phyloP scores from a whole-genome alignment of 1,140 invertebrate genomes.

The Hydropsyche tenuis region DNA sequence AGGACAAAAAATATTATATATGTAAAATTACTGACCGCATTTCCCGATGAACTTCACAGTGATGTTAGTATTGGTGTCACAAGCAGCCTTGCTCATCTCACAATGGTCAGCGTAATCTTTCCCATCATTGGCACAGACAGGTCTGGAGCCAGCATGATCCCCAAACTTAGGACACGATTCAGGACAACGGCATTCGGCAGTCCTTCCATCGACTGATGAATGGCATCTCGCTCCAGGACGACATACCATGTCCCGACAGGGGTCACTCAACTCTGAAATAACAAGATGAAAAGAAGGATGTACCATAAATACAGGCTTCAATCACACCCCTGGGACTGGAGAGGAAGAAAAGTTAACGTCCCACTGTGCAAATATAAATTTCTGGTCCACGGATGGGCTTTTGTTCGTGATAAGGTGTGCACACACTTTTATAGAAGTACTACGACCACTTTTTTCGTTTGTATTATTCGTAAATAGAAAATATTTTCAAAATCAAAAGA shows the following conservation, averaged over 20 bases:
- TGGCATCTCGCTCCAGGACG: constrained; percentile 78
- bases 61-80: constrained; percentile 75
- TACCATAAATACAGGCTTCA: not conserved
- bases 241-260: constrained; percentile 77
- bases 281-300: constrained; percentile 10
- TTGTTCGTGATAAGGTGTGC: no score
- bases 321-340: constrained; percentile 1
- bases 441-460: no score
- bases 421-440: no score
- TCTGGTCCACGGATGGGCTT: not conserved
- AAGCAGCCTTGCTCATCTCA: constrained; percentile 80
- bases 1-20: not conserved
- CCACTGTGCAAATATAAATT: constrained; percentile 17
- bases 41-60: constrained; percentile 86
- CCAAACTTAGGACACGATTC: constrained; percentile 79
- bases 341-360: not conserved
- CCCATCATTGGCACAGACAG: constrained; percentile 78
- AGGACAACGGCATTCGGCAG: constrained; percentile 77
- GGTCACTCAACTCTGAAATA: constrained; percentile 76
- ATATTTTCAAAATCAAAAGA: no score
- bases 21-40: constrained; percentile 77
- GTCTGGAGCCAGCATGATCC: constrained; percentile 75
- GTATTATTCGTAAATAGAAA: no score
- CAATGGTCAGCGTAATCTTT: constrained; percentile 80
- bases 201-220: constrained; percentile 74